Base-by-base conservation (phyloP, 2,113 vertebrate species). In the Pseudorhombus dupliciocellatus region DNA sequence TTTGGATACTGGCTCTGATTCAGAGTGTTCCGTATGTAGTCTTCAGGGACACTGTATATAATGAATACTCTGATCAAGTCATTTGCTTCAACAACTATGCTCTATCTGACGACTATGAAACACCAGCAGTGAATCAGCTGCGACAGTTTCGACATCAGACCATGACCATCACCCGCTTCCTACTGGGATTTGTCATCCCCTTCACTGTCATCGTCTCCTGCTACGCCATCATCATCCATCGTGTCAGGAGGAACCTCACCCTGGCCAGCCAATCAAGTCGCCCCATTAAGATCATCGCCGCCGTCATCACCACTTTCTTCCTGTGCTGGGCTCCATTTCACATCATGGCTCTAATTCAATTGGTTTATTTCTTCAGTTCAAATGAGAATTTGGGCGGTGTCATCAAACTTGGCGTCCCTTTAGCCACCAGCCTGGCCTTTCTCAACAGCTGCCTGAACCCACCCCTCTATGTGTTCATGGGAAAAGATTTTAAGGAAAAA, bases 291-390 rank as follows among this genome's bases (percentile, higher is more conserved):
- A 95, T 96, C 66, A 96, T 96, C 4, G 92, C 93, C 1, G 94
- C 94, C 0, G 94, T 96, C 56, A 95, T 96, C 7, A 86, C 82
- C 18, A 92, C 93, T 0, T 97, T 97, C 66, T 96, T 97, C 86
- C 81, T 96, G 48, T 97, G 96, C 84, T 96, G 96, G 93, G 92
- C 95, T 55, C 96, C 96, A 1, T 96, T 94, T 77, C 95, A 97
- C 0, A 90, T 95, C 66, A 91, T 97, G 77, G 40, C 57, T 51
- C 66, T 94, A 4, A 90, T 93, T 16, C 91, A 94, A 83, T 53
- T 93, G 83, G 84, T 90, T 2, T 70, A 85, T 73, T 31, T 89
- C 67, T 82, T 87, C 72, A n/a, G 66, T 55, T 5, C 71, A 67
- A 93, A 69, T 68, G 50, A 73, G 30, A 87, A 46, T 4, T 67